Evolutionary conservation across 2,113 vertebrate species (phyloP).

Genomic region (Crotalus helleri): DNA sequence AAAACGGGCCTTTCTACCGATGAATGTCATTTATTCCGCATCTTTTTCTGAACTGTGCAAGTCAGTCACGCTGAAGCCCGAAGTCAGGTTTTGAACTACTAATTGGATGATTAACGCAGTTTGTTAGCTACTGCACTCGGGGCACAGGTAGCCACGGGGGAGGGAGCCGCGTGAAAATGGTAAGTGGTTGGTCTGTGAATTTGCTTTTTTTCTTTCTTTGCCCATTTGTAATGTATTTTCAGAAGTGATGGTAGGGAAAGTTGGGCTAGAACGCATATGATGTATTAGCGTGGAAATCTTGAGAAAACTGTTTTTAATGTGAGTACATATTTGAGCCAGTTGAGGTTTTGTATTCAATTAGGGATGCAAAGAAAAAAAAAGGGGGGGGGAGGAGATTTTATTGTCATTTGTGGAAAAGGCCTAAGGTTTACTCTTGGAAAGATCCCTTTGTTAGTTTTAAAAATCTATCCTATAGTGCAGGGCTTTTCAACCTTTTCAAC

Average conservation of each 20-base stretch:
- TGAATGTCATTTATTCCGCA: not conserved
- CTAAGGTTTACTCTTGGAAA: not conserved
- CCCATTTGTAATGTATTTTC: not conserved
- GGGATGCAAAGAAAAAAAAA: not conserved
- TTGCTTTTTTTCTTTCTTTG: not conserved
- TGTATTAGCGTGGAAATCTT: not conserved
- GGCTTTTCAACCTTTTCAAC: too few relatives aligned
- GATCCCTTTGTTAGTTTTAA: not conserved
- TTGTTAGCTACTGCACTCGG: not conserved
- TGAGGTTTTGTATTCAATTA: conserved; percentile 1
- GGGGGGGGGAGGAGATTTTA: not conserved
- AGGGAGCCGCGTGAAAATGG: not conserved
- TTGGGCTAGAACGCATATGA: not conserved
- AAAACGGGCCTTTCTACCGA: not conserved
- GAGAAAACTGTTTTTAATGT: not conserved
- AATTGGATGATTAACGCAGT: not conserved
- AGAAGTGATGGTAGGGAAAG: not conserved
- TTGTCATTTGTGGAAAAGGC: not conserved
- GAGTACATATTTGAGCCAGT: not conserved
- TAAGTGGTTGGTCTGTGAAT: not conserved
- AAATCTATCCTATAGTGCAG: not conserved
- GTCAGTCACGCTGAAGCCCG: not conserved
- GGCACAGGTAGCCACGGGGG: not conserved
- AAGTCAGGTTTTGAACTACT: not conserved
- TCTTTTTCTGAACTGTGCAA: not conserved